Evolutionary conservation across 2,797 vertebrate genomes (phyloP).

Genomic region (Buceros bicornis): DNA sequence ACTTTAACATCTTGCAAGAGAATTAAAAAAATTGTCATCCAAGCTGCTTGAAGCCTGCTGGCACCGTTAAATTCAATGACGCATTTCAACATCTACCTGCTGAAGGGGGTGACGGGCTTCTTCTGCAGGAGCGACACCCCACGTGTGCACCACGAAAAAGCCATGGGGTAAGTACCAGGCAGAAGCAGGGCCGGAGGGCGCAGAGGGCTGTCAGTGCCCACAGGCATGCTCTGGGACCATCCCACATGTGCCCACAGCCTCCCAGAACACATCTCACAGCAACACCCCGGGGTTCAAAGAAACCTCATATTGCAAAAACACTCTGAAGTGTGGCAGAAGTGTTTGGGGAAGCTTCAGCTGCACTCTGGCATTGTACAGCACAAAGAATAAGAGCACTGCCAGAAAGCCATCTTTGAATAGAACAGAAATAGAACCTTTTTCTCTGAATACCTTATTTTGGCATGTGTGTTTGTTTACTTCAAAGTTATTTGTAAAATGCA

Average conservation of each 20-base stretch:
- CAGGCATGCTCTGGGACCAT: neutral
- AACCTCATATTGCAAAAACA: neutral
- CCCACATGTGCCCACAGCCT: neutral
- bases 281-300: neutral
- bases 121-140: neutral
- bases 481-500: slow-evolving; percentile 70
- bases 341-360: slow-evolving; percentile 52
- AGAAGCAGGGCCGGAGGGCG: fast-evolving
- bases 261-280: neutral
- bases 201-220: neutral
- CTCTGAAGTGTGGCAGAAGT: slow-evolving; percentile 58
- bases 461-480: slow-evolving; percentile 69
- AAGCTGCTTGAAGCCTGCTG: neutral
- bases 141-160: fast-evolving
- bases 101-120: neutral
- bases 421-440: slow-evolving; percentile 68
- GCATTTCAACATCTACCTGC: no score
- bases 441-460: slow-evolving; percentile 68
- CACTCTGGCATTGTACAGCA: slow-evolving; percentile 43
- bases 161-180: fast-evolving
- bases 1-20: neutral
- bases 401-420: slow-evolving; percentile 61
- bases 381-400: slow-evolving; percentile 46
- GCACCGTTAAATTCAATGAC: neutral
- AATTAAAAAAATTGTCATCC: neutral